phyloP scores from a whole-genome alignment of 2,797 vertebrate species.

The Mormyrops attenuatus region DNA sequence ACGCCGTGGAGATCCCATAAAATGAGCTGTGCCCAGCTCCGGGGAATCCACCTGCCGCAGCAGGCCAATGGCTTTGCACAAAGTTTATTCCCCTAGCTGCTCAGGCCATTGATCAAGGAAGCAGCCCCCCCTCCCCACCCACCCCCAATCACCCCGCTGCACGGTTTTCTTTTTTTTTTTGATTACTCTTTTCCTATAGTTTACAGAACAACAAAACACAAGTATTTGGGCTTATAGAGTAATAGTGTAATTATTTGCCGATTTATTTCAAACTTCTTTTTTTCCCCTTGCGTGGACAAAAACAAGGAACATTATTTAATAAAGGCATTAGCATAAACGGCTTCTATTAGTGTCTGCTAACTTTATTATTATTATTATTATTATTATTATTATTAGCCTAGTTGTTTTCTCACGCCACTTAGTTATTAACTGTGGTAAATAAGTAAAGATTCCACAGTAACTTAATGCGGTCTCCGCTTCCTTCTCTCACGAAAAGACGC shows the following conservation, averaged over 20 bases:
- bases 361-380: background rate
- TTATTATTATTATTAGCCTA: background rate
- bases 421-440: background rate
- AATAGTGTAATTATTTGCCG: background rate
- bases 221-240: background rate
- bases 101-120: constrained; percentile 4
- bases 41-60: background rate
- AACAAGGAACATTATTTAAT: background rate
- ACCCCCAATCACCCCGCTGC: background rate
- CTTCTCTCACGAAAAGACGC: background rate
- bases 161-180: background rate
- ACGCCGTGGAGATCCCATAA: background rate
- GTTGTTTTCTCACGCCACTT: background rate
- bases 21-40: background rate
- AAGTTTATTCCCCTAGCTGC: background rate
- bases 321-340: background rate
- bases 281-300: background rate
- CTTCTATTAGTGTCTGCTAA: background rate
- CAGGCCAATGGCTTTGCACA: background rate
- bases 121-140: background rate
- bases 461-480: background rate
- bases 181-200: background rate
- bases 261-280: background rate
- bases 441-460: background rate
- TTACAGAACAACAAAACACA: constrained; percentile 12